phyloP scores from a whole-genome alignment of 2,797 vertebrate genomes.

The Hemibagrus guttatus region DNA sequence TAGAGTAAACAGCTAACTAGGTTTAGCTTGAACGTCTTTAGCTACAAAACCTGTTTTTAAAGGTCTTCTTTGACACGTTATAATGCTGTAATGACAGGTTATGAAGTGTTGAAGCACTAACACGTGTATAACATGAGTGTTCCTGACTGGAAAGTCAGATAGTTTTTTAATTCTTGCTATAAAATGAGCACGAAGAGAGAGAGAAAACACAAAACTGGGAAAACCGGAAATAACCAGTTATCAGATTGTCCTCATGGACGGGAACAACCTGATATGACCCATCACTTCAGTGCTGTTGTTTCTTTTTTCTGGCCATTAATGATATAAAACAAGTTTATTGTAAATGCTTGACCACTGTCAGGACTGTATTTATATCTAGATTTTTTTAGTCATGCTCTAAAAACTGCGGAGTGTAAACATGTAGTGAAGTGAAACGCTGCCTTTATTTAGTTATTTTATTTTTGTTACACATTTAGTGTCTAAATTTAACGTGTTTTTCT shows the following conservation, averaged over 20 bases:
- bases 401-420: not conserved
- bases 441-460: too few relatives aligned
- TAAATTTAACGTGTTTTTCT: not conserved
- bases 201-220: too few relatives aligned
- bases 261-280: not conserved
- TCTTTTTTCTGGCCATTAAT: not conserved
- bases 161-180: too few relatives aligned
- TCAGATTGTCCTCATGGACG: not conserved
- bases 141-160: not conserved
- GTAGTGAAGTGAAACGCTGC: too few relatives aligned
- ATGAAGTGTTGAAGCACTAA: not conserved
- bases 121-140: not conserved
- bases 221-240: slow-evolving; percentile 9
- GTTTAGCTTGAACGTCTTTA: not conserved
- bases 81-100: not conserved
- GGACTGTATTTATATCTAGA: not conserved
- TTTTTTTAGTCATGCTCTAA: not conserved
- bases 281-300: not conserved
- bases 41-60: not conserved
- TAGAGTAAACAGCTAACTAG: not conserved
- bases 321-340: not conserved
- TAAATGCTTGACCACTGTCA: not conserved
- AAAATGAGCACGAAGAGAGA: too few relatives aligned
- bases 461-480: too few relatives aligned
- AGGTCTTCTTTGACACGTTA: not conserved